Conservation (phyloP, 2,888 invertebrate genomes). For the Xanthostigma xanthostigma region DNA sequence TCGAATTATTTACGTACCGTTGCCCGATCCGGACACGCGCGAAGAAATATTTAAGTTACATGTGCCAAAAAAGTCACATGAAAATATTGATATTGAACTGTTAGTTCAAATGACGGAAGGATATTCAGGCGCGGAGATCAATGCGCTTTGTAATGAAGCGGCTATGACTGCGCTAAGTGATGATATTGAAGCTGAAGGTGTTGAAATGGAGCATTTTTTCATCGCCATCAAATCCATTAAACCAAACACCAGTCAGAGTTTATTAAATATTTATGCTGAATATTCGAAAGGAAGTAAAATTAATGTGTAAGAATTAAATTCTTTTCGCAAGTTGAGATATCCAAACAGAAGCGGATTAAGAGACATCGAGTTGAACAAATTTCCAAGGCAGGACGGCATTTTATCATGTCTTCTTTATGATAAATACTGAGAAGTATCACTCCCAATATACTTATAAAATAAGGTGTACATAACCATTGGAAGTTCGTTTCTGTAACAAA, state of each 20-base stretch:
- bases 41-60: conserved; percentile 69
- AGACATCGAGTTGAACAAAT: too few species aligned
- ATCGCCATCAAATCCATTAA: conserved; percentile 52
- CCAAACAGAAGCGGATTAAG: too few species aligned
- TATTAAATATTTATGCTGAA: conserved; percentile 59
- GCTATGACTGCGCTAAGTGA: conserved; percentile 73
- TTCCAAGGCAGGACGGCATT: too few species aligned
- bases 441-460: too few species aligned
- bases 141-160: conserved; percentile 84
- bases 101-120: conserved; percentile 57
- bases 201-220: conserved; percentile 57
- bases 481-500: too few species aligned
- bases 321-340: too few species aligned
- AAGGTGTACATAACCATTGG: too few species aligned
- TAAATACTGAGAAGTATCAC: too few species aligned
- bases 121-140: conserved; percentile 89
- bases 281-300: conserved; percentile 23
- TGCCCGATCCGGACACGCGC: conserved; percentile 72
- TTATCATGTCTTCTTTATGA: too few species aligned
- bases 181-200: conserved; percentile 43
- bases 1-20: conserved; percentile 79
- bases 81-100: conserved; percentile 46
- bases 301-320: too few species aligned
- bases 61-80: conserved; percentile 53
- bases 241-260: conserved; percentile 58